Evolutionary conservation across 2,113 vertebrate species (phyloP), one percentile per base, ranked within the genome.

Genomic region (Leucosticte australis): DNA sequence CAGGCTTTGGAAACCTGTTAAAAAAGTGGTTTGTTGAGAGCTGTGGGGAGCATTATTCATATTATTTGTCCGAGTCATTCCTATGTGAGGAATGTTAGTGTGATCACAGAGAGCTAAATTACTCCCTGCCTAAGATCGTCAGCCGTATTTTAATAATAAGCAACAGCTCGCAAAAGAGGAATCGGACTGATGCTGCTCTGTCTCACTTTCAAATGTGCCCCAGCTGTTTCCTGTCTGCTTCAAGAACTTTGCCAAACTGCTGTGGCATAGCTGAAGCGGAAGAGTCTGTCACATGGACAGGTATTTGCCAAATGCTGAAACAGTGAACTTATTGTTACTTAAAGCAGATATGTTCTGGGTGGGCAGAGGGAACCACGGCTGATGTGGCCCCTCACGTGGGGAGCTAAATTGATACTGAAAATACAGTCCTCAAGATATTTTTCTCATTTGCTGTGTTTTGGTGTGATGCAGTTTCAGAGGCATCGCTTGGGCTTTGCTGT

Each of bases 121-220:
- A 6, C 44, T 69, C 3, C 26, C n/a, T 73, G 41, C 17, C 39
- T 65, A 19, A 59, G 59, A 27, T 42, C 37, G 63, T 73, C 85
- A 86, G 42, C 19, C 2, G 1, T 3, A 11, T 0, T 0, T 75
- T 70, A 37, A 16, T 76, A 50, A n/a, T 4, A 16, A 90, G 24
- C 59, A 53, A 2, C 12, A 2, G 28, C 42, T 84, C 22, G 64
- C 47, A 35, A 27, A 80, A 63, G 52, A 74, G 64, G 41, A 74
- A 41, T 56, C 13, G 16, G 46, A 42, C 16, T 1, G 14, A 15
- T 31, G 24, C 27, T 55, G 41, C 49, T 87, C 13, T 70, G 4
- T 30, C 90, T 69, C 65, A 3, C 41, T 69, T 65, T 19, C 7
- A 47, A 88, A 39, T 2, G 11, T 7, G 31, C 13, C 22, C 28